phyloP scores from a whole-genome alignment of 2,888 invertebrate genomes.

The Sarcophaga caerulescens region DNA sequence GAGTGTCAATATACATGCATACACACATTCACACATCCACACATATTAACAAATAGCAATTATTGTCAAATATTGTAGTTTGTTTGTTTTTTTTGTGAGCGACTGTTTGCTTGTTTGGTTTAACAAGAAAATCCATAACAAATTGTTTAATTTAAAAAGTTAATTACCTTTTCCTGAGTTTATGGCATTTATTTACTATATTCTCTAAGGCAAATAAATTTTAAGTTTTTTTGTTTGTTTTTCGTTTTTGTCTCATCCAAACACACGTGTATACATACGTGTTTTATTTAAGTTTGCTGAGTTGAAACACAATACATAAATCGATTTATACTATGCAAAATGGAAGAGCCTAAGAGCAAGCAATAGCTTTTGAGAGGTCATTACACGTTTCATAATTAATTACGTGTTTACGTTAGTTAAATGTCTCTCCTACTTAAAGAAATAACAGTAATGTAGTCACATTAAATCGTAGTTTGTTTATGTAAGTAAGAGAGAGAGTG shows the following conservation, averaged over 20 bases:
- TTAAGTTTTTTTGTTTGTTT: background rate
- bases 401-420: constrained; percentile 13
- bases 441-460: background rate
- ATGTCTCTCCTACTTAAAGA: background rate
- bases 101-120: background rate
- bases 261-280: background rate
- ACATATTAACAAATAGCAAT: background rate
- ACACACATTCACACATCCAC: no score
- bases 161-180: background rate
- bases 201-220: background rate
- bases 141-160: constrained; percentile 1
- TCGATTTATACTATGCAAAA: constrained; percentile 11
- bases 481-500: no score
- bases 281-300: background rate
- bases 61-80: background rate
- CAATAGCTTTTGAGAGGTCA: constrained; percentile 20
- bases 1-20: background rate
- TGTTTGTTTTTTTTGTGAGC: background rate
- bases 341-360: background rate
- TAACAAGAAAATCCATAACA: constrained; percentile 4
- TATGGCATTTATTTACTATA: background rate
- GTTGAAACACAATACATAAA: constrained; percentile 6
- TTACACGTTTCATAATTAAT: constrained; percentile 50
- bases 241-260: background rate
- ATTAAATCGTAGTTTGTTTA: background rate